phyloP scores from a whole-genome alignment of 1,140 invertebrate species.

The Drosophila tsacasi region DNA sequence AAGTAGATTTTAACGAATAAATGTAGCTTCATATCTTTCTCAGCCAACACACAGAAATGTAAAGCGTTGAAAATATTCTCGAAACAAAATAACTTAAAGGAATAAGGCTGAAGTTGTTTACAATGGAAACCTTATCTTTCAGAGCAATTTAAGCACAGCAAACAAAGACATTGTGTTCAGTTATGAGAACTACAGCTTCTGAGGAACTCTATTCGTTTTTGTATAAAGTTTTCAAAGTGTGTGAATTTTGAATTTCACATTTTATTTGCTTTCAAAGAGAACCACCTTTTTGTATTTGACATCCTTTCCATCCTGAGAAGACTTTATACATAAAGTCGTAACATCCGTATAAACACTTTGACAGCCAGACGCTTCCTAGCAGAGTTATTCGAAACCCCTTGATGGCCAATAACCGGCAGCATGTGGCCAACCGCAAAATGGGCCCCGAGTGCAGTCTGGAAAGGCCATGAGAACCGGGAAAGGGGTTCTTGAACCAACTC shows the following conservation, averaged over 20 bases:
- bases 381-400: slow-evolving; percentile 43
- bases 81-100: slow-evolving; percentile 3
- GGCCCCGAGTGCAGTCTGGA: background rate
- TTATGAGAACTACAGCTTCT: background rate
- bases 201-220: background rate
- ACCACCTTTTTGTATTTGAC: background rate
- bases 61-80: background rate
- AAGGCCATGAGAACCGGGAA: background rate
- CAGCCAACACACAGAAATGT: background rate
- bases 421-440: slow-evolving; percentile 43
- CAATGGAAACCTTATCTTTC: background rate
- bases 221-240: background rate
- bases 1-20: background rate
- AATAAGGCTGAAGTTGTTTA: background rate
- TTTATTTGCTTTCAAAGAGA: background rate
- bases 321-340: slow-evolving; percentile 30
- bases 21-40: background rate
- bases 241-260: background rate
- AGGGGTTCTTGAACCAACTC: slow-evolving; percentile 21
- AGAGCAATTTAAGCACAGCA: slow-evolving; percentile 1
- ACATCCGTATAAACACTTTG: slow-evolving; percentile 34
- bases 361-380: slow-evolving; percentile 20
- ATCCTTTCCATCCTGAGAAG: background rate
- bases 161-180: background rate
- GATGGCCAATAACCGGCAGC: slow-evolving; percentile 51